These are phyloP conservation scores for Selene dorsalis DNA, from an alignment of 2,797 vertebrate species.

Conservation along the genomic window DNA sequence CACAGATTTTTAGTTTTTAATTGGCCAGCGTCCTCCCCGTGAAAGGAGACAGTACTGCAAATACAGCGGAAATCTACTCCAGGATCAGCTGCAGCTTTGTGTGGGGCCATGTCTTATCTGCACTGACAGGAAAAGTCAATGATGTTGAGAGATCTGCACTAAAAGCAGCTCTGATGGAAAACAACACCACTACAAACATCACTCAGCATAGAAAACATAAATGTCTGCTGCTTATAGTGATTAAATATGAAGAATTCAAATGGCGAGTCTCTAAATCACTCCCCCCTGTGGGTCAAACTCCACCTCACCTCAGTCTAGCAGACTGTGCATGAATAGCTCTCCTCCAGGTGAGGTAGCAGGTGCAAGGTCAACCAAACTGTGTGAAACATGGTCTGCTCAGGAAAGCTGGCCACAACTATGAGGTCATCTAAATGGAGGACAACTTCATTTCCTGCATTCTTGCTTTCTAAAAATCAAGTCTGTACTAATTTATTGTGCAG, in stretches of 20 bases:
- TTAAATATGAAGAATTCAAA: neutral
- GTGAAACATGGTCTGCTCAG: conserved; percentile 22
- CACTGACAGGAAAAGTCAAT: conserved; percentile 65
- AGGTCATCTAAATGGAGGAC: conserved; percentile 19
- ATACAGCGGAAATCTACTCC: conserved; percentile 70
- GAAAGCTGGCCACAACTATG: conserved; percentile 6
- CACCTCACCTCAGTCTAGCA: conserved; percentile 15
- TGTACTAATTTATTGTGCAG: neutral
- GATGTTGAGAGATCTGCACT: conserved; percentile 37
- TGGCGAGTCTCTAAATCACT: neutral
- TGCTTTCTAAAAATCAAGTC: neutral
- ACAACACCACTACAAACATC: conserved; percentile 12
- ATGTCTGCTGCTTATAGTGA: conserved; percentile 20
- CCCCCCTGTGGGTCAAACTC: neutral
- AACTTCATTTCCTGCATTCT: conserved; percentile 33
- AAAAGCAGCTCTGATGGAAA: conserved; percentile 48
- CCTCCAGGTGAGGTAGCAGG: conserved; percentile 30
- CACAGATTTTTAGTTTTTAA: conserved; percentile 76
- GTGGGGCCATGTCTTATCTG: conserved; percentile 48
- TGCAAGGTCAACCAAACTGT: conserved; percentile 54
- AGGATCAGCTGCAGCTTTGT: conserved; percentile 47
- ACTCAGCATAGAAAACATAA: neutral
- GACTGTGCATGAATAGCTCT: conserved; percentile 17
- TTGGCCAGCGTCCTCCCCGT: conserved; percentile 70
- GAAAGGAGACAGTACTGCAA: conserved; percentile 75